phyloP scores from a whole-genome alignment of 2,797 vertebrate genomes.

The Octomys mimax region DNA sequence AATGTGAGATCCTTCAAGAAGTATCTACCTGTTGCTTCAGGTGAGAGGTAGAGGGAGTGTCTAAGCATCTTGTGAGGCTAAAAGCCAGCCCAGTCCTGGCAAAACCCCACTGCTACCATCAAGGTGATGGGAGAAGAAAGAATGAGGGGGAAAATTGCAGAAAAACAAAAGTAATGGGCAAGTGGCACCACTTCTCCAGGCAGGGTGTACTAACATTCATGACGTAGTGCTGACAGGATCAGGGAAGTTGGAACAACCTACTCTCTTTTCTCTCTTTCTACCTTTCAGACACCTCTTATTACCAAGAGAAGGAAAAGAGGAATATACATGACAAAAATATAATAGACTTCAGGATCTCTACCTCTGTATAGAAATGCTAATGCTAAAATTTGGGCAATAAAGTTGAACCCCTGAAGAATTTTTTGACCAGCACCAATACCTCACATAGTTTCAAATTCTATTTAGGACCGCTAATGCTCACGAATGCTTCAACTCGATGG shows the following conservation, averaged over 20 bases:
- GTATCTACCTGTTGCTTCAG: not conserved
- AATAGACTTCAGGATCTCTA: not conserved
- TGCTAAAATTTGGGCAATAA: not conserved
- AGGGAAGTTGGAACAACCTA: not conserved
- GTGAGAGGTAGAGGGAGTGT: not conserved
- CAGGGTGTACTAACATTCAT: not conserved
- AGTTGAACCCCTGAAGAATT: not conserved
- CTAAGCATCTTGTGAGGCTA: not conserved
- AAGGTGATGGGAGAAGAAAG: accelerated
- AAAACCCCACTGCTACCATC: accelerated
- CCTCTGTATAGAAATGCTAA: not conserved
- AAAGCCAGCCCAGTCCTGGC: not conserved
- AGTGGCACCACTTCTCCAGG: not conserved
- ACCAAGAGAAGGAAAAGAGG: not conserved
- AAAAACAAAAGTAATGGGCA: not conserved
- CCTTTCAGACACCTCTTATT: not conserved
- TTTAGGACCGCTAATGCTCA: not conserved
- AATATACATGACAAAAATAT: not conserved
- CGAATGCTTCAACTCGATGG: conserved; percentile 27
- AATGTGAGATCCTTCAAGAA: not conserved
- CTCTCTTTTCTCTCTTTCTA: not conserved
- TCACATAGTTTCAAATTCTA: conserved; percentile 38
- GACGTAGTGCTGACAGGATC: not conserved
- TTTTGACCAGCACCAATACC: not conserved
- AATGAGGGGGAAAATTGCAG: not conserved